phyloP scores from a whole-genome alignment of 30 jellyfish, hydroid and myxozoan species.

The Pseudorhiza aurosa region DNA sequence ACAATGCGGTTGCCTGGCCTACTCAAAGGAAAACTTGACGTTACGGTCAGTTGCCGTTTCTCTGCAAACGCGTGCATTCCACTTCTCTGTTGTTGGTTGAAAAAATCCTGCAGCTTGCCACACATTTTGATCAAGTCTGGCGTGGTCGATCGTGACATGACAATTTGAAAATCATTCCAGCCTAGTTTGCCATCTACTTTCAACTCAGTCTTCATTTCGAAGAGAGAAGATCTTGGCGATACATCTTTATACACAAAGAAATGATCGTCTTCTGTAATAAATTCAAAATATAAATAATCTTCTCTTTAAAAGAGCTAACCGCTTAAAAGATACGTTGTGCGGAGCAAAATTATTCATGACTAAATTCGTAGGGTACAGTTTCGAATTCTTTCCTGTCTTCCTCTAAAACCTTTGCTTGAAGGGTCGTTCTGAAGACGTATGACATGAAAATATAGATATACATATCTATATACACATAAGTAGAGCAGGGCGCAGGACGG shows the following conservation, averaged over 20 bases:
- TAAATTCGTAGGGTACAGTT: too few relatives aligned
- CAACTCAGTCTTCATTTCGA: slow-evolving; percentile 15
- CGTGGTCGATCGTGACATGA: slow-evolving; percentile 94
- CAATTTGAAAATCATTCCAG: slow-evolving; percentile 90
- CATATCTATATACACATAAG: too few relatives aligned
- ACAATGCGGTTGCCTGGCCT: slow-evolving; percentile 19
- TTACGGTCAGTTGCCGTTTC: slow-evolving; percentile 25
- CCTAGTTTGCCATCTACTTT: slow-evolving; percentile 72
- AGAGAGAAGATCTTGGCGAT: neutral
- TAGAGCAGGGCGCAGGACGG: too few relatives aligned
- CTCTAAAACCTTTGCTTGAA: too few relatives aligned
- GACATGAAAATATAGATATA: too few relatives aligned
- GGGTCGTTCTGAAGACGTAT: too few relatives aligned
- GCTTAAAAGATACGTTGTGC: too few relatives aligned
- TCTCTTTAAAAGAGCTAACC: too few relatives aligned
- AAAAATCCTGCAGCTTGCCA: slow-evolving; percentile 84
- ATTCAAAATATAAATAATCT: too few relatives aligned
- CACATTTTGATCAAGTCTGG: slow-evolving; percentile 87
- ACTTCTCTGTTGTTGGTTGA: slow-evolving; percentile 93
- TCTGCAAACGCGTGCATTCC: slow-evolving; percentile 86
- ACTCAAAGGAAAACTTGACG: slow-evolving; percentile 31
- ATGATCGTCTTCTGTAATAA: slow-evolving; percentile 34
- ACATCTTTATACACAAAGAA: slow-evolving; percentile 24
- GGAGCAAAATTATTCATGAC: too few relatives aligned
- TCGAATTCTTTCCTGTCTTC: too few relatives aligned